Conservation (phyloP, 1,140 invertebrate genomes). For the Penaeus vannamei region DNA sequence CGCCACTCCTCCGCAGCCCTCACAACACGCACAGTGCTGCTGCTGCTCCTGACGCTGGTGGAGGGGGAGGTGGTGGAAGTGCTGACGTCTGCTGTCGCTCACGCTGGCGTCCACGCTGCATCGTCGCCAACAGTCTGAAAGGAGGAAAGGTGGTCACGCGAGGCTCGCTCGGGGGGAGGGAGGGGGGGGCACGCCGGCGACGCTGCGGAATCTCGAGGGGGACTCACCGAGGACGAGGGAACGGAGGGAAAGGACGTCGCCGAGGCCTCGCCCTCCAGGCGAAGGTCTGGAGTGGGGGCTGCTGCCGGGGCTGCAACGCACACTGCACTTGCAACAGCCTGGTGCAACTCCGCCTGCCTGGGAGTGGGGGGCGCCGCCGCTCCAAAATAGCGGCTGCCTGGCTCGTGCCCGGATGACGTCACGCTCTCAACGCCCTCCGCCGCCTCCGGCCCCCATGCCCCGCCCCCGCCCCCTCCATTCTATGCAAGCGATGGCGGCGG, state of each 20-base stretch:
- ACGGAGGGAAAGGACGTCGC: background rate
- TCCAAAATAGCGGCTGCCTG: constrained; percentile 52
- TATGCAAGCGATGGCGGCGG: background rate
- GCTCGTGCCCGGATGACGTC: constrained; percentile 52
- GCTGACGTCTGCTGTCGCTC: constrained; percentile 23
- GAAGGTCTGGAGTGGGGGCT: background rate
- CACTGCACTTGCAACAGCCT: constrained; percentile 38
- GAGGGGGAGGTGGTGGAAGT: background rate
- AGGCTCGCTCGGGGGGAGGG: background rate
- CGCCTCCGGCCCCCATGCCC: constrained; percentile 23
- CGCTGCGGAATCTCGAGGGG: no score
- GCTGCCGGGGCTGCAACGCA: constrained; percentile 23
- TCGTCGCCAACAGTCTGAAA: constrained; percentile 52
- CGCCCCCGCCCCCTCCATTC: background rate
- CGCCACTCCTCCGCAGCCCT: background rate
- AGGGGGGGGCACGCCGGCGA: no score
- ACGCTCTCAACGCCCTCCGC: constrained; percentile 33
- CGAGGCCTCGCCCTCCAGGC: constrained; percentile 6
- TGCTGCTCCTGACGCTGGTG: constrained; percentile 38
- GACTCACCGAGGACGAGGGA: background rate
- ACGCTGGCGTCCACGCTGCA: constrained; percentile 33
- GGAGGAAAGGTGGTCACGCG: background rate
- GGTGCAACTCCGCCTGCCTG: constrained; percentile 36
- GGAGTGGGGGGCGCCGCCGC: constrained; percentile 9
- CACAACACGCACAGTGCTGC: constrained; percentile 32